Conservation (phyloP, 2,888 invertebrate species). For the Hermaeophaga mercurialis region DNA sequence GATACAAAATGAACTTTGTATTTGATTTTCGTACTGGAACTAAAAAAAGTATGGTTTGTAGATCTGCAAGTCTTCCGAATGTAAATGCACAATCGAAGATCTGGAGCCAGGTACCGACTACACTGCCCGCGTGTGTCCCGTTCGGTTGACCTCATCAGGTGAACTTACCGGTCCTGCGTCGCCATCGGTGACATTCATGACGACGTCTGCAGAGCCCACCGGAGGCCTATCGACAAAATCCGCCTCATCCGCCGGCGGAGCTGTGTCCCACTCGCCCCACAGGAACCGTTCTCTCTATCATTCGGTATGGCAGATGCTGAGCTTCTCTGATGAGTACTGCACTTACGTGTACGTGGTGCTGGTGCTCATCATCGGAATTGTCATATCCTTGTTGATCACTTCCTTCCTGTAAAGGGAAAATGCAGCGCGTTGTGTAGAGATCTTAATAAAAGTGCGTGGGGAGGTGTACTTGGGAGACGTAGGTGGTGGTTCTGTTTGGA, state of each 20-base stretch:
- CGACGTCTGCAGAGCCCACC: conserved; percentile 54
- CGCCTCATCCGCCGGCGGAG: conserved; percentile 42
- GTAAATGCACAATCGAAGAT: conserved; percentile 67
- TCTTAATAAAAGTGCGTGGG: not conserved
- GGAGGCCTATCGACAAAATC: conserved; percentile 52
- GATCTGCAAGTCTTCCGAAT: conserved; percentile 71
- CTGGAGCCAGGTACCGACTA: conserved; percentile 79
- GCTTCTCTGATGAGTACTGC: conserved; percentile 65
- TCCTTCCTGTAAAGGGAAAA: conserved; percentile 43
- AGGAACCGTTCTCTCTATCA: conserved; percentile 38
- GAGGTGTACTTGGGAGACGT: not conserved
- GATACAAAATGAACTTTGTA: no score
- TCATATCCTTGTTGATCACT: conserved; percentile 47
- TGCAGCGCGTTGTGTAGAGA: conserved; percentile 18
- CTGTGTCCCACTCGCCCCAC: conserved; percentile 37
- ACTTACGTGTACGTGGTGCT: conserved; percentile 59
- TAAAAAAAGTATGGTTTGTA: no score
- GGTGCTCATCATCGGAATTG: conserved; percentile 48
- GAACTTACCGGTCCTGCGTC: conserved; percentile 75
- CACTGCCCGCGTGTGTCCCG: conserved; percentile 76
- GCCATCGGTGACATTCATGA: conserved; percentile 65
- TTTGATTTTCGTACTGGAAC: no score
- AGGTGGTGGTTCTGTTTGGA: conserved; percentile 1
- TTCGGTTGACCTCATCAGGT: conserved; percentile 67
- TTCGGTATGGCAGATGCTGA: conserved; percentile 42